Evolutionary conservation across 2,797 vertebrate species (phyloP), one percentile per base, ranked within the genome.

Genomic region (Artibeus jamaicensis): DNA sequence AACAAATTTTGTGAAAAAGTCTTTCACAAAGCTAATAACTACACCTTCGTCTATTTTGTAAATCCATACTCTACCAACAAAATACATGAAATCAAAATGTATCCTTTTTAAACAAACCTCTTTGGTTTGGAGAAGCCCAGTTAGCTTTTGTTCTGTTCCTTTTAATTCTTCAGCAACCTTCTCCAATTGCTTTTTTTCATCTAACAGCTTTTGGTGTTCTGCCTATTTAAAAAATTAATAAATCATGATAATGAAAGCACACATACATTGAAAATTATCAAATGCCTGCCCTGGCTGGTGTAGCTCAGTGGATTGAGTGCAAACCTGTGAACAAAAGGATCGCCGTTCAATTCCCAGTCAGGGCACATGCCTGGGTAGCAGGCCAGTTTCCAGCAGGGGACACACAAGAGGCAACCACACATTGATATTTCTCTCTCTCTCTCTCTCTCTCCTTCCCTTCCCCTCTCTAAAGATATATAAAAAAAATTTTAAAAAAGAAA

Each of bases 141-240:
- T 98, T 37, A 98, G 95, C 82, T 99, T 95, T 70, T 98, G 96
- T 95, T 98, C 97, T 93, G 97, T 98, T 89, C 97, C 98, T 98
- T 98, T 98, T 97, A 98, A 96, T 93, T 98, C 98, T 98, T 98
- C 98, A 96, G 97, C 91, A 90, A 97, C 95, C 74, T 97, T 97
- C 95, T 99, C 98, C 83, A 99, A 96, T 46, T 97, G 74, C 79
- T 98, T 95, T 71, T 98, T 99, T 97, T 98, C 98, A 83, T 94
- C 93, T 92, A 97, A 97, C 94, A 98, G 91, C 68, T 90, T 97
- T 97, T 98, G 96, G 50, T 97, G 86, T 98, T 98, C 98, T 91
- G 94, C 97, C 99, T 99, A 46, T 97, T 98, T 94, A 95, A 96
- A 89, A 97, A 97, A 94, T 67, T 1, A 89, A 62, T 22, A 94